These are phyloP conservation scores for Oryzias curvinotus DNA, from an alignment of 2,113 vertebrate species.

Conservation along the genomic window DNA sequence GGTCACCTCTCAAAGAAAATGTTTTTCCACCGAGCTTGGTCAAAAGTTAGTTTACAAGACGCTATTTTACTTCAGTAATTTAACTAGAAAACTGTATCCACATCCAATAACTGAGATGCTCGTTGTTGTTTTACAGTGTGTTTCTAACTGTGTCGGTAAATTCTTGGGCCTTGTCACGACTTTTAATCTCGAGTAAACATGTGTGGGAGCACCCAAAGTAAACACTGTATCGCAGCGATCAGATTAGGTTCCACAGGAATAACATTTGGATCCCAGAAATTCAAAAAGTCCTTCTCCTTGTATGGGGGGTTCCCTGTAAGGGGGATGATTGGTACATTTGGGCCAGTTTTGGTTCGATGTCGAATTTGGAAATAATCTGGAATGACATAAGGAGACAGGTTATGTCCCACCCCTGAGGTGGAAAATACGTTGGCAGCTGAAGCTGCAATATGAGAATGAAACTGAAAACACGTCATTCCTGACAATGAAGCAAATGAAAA, in stretches of 20 bases:
- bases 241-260: slow-evolving; percentile 37
- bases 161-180: slow-evolving; percentile 47
- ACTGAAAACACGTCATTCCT: no score
- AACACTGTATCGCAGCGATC: slow-evolving; percentile 53
- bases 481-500: no score
- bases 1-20: neutral
- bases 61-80: neutral
- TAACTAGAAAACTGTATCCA: neutral
- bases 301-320: slow-evolving; percentile 49
- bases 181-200: slow-evolving; percentile 62
- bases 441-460: no score
- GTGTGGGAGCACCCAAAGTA: slow-evolving; percentile 38
- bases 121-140: slow-evolving; percentile 41
- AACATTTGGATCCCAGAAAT: slow-evolving; percentile 32
- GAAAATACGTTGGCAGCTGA: no score
- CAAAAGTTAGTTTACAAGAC: neutral
- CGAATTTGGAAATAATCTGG: no score
- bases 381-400: no score
- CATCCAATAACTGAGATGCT: slow-evolving; percentile 2
- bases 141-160: slow-evolving; percentile 40
- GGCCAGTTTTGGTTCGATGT: no score
- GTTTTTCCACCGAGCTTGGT: neutral
- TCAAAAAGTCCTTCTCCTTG: slow-evolving; percentile 31
- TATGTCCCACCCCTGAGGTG: no score
- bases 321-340: slow-evolving; percentile 22